Evolutionary conservation across 2,888 invertebrate species (phyloP), one percentile per base, ranked within the genome.

Genomic region (Ophion ventricosus): DNA sequence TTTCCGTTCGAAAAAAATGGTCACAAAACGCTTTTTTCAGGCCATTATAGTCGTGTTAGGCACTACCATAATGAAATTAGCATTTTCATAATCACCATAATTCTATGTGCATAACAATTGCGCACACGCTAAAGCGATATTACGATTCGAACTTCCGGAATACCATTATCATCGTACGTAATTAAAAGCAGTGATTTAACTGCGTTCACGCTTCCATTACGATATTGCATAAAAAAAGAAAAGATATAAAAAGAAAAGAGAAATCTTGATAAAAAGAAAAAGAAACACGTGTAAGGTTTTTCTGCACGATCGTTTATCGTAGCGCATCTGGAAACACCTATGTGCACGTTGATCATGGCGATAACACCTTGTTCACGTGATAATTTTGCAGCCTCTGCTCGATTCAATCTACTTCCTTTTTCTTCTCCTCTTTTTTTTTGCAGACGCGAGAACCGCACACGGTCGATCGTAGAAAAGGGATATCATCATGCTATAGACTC

Each of bases 291-390:
- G n/a, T 26, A 1, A 25, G 26, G 5, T 26, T n/a, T 59, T 26
- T 23, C 10, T 49, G 49, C 49, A 49, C 14, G 49, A 14, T 17
- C 11, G 49, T 17, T 17, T 49, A 49, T 49, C 49, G 49, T 17
- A 17, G 49, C 49, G 17, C 40, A 49, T 49, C 59, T 8, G 43
- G 43, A 20, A 11, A 61, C 59, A 40, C 43, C 20, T 49, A 26
- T 29, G 56, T 29, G 25, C 14, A 61, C 29, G 40, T 61, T 49
- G 73, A 80, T 77, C 76, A 61, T 56, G 63, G 79, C 85, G 88
- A 89, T 89, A 88, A 89, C 73, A 2, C 49, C 3, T 83, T 70
- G 67, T 74, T 78, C 77, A 74, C 63, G 49, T 35, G 77, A 81
- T 70, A 80, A 84, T 74, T 70, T 66, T 77, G 79, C 83, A 77